Conservation (phyloP, 37 sponge, comb jelly and placozoan genomes). For the Eunapius fragilis region DNA sequence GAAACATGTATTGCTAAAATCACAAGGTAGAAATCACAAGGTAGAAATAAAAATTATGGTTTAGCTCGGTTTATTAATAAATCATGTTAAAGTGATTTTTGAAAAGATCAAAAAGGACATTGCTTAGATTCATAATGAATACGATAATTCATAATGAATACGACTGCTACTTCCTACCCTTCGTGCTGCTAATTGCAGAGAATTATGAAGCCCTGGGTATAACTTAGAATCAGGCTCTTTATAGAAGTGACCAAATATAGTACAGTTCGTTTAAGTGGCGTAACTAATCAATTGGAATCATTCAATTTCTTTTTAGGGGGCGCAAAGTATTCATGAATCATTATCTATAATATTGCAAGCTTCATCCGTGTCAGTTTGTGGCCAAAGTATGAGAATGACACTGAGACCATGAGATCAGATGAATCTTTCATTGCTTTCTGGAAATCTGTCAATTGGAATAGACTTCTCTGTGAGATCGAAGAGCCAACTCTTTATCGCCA, state of each 20-base stretch:
- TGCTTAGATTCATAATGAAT: slow-evolving; percentile 42
- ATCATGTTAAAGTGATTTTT: no score
- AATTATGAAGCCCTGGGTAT: slow-evolving; percentile 32
- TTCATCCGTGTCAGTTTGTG: neutral
- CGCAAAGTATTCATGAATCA: slow-evolving; percentile 6
- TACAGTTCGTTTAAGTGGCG: slow-evolving; percentile 45
- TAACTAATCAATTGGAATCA: slow-evolving; percentile 47
- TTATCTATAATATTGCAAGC: slow-evolving; percentile 7
- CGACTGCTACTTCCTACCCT: slow-evolving; percentile 55
- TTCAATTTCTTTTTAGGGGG: slow-evolving; percentile 58
- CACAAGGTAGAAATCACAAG: slow-evolving; percentile 62
- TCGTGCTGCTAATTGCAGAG: slow-evolving; percentile 59
- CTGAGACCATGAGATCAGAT: neutral
- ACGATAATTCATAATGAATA: slow-evolving; percentile 46
- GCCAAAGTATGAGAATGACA: slow-evolving; percentile 5
- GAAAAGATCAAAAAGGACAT: slow-evolving; percentile 36
- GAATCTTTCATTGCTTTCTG: slow-evolving; percentile 14
- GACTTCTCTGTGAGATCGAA: neutral
- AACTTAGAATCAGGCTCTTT: slow-evolving; percentile 28
- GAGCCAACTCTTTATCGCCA: slow-evolving; percentile 37
- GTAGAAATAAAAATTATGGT: slow-evolving; percentile 56
- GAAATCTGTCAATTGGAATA: slow-evolving; percentile 10
- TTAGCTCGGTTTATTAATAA: no score
- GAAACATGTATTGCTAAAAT: no score
- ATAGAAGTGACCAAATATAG: slow-evolving; percentile 26